Conservation (phyloP, 2,888 invertebrate genomes). For the Augochlorella aurata region DNA sequence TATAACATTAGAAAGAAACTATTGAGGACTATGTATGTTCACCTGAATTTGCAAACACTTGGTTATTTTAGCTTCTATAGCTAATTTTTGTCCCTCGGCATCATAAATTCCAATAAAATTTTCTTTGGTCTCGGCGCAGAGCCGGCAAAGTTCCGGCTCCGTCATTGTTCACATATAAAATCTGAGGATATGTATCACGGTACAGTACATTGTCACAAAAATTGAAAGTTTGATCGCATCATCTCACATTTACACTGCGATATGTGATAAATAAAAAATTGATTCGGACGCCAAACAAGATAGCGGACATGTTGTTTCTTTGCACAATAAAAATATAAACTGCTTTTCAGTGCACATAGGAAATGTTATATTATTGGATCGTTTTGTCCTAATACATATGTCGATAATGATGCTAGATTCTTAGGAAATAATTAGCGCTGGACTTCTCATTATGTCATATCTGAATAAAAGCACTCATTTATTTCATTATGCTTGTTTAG, state of each 20-base stretch:
- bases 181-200: conserved; percentile 34
- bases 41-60: conserved; percentile 82
- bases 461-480: conserved; percentile 44
- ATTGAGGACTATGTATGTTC: conserved; percentile 24
- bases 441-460: conserved; percentile 33
- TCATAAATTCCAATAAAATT: conserved; percentile 81
- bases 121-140: conserved; percentile 81
- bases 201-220: conserved; percentile 46
- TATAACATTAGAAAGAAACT: conserved; percentile 4
- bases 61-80: conserved; percentile 80
- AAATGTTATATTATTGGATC: not conserved
- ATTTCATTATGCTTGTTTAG: conserved; percentile 48
- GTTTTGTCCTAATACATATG: conserved; percentile 9
- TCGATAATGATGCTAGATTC: not conserved
- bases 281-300: conserved; percentile 69
- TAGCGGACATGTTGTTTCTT: conserved; percentile 75
- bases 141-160: conserved; percentile 79
- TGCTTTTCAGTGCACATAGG: conserved; percentile 33
- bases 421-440: conserved; percentile 1
- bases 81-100: conserved; percentile 80
- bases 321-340: conserved; percentile 43
- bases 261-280: conserved; percentile 73
- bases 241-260: conserved; percentile 43
- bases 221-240: conserved; percentile 41
- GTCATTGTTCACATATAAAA: conserved; percentile 70